These are phyloP conservation scores for Selene dorsalis DNA, from an alignment of 2,797 vertebrate species.

Conservation along the genomic window DNA sequence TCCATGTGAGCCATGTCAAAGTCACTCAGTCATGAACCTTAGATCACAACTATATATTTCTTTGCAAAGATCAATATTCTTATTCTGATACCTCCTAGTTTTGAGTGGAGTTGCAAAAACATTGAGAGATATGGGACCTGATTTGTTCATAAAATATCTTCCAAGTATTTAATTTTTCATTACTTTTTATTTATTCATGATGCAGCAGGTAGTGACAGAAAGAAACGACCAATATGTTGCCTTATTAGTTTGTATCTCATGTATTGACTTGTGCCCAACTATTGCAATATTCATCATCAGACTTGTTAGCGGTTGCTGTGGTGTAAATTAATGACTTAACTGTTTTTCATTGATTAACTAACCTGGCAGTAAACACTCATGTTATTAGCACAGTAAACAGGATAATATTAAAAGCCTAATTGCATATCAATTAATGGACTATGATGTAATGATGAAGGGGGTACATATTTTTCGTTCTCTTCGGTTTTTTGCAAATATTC, in stretches of 20 bases:
- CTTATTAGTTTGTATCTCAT: slow-evolving; percentile 32
- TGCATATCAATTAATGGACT: slow-evolving; percentile 39
- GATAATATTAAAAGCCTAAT: slow-evolving; percentile 18
- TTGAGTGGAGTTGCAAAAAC: neutral
- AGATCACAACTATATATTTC: neutral
- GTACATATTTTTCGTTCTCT: neutral
- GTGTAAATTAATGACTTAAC: slow-evolving; percentile 22
- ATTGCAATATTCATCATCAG: slow-evolving; percentile 46
- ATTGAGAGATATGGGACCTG: slow-evolving; percentile 31
- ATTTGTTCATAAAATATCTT: slow-evolving; percentile 42
- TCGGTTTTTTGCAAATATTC: slow-evolving; percentile 8
- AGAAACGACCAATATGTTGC: slow-evolving; percentile 33
- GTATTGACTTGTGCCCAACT: slow-evolving; percentile 41
- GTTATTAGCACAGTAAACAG: slow-evolving; percentile 29
- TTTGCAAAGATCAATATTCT: slow-evolving; percentile 12
- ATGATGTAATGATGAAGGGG: slow-evolving; percentile 9
- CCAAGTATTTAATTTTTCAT: slow-evolving; percentile 58
- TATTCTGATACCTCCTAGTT: neutral
- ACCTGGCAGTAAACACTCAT: slow-evolving; percentile 9
- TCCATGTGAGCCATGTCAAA: neutral
- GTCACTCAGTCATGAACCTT: slow-evolving; percentile 4
- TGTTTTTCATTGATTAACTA: slow-evolving; percentile 37
- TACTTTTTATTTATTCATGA: slow-evolving; percentile 61
- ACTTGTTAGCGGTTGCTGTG: slow-evolving; percentile 10
- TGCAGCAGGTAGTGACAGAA: slow-evolving; percentile 46